A percentile compares a stretch with the other conserved stretches of the same genome.
These are phyloP conservation scores for Nebria brevicollis DNA, from an alignment of 2,888 invertebrate species.

Conservation along the genomic window DNA sequence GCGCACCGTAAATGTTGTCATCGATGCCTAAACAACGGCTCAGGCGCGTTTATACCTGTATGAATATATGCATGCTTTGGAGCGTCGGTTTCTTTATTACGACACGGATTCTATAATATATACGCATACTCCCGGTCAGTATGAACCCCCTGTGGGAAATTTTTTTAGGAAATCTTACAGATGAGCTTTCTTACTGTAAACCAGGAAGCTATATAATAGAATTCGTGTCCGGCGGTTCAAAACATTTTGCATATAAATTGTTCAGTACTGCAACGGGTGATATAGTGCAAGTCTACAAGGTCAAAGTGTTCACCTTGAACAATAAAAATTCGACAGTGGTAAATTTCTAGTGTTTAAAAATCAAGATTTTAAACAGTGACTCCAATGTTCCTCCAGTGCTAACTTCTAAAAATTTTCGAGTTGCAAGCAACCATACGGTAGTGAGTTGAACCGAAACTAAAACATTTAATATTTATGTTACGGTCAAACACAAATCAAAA, in stretches of 20 bases:
- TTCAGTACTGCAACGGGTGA: constrained; percentile 27
- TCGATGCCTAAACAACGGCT: constrained; percentile 56
- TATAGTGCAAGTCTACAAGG: constrained; percentile 27
- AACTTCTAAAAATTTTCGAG: no score
- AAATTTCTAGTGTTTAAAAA: no score
- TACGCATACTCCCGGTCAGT: constrained; percentile 39
- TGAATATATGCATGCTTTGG: constrained; percentile 53
- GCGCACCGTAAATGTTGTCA: constrained; percentile 54
- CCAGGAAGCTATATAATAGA: constrained; percentile 51
- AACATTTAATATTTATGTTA: no score
- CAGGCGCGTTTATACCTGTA: constrained; percentile 46
- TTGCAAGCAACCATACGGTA: background rate
- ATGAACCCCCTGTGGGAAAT: constrained; percentile 53
- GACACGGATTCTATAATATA: constrained; percentile 59
- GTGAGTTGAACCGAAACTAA: no score
- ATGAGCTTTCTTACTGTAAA: constrained; percentile 53
- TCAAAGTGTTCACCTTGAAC: constrained; percentile 38
- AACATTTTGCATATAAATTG: constrained; percentile 56
- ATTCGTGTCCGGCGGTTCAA: constrained; percentile 56
- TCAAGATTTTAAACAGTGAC: no score
- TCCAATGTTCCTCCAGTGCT: no score
- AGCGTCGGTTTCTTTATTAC: constrained; percentile 55
- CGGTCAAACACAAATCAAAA: no score
- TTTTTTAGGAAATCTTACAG: constrained; percentile 56
- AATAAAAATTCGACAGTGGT: constrained; percentile 33